These are phyloP conservation scores for Holcopasites calliopsidis DNA, from an alignment of 1,140 invertebrate species.

Conservation along the genomic window DNA sequence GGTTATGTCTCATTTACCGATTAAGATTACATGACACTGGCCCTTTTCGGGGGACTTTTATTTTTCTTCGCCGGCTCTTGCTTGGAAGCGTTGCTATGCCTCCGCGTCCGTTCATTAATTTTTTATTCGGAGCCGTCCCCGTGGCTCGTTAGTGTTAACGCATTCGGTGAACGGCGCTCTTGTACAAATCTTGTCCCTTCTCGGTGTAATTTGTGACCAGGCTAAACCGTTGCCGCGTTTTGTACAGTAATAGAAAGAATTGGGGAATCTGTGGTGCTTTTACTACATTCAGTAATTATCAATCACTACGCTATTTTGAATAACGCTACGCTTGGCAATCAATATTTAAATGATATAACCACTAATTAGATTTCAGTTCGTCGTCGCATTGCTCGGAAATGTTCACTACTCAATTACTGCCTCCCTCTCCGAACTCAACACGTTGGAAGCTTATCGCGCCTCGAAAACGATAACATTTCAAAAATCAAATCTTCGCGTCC, in stretches of 20 bases:
- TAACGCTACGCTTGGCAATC: too few species aligned
- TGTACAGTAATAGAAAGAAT: too few species aligned
- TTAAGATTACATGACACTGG: slow-evolving; percentile 52
- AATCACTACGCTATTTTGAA: too few species aligned
- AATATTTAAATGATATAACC: too few species aligned
- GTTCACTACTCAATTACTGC: neutral
- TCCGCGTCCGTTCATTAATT: slow-evolving; percentile 24
- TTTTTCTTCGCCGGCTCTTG: neutral
- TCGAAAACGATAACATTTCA: too few species aligned
- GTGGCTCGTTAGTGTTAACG: neutral
- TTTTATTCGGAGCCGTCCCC: neutral
- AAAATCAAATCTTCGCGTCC: too few species aligned
- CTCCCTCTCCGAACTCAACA: neutral
- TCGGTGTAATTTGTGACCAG: neutral
- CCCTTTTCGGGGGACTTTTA: slow-evolving; percentile 17
- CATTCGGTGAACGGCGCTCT: neutral
- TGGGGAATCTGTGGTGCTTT: too few species aligned
- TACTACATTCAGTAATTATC: too few species aligned
- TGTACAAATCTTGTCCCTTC: neutral
- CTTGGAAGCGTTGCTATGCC: neutral
- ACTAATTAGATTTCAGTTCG: too few species aligned
- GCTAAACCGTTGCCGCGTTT: neutral
- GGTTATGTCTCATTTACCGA: slow-evolving; percentile 56
- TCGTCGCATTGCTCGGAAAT: too few species aligned
- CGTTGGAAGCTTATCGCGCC: too few species aligned